Evolutionary conservation across 2,113 vertebrate genomes (phyloP).

Genomic region (Saiga tatarica): DNA sequence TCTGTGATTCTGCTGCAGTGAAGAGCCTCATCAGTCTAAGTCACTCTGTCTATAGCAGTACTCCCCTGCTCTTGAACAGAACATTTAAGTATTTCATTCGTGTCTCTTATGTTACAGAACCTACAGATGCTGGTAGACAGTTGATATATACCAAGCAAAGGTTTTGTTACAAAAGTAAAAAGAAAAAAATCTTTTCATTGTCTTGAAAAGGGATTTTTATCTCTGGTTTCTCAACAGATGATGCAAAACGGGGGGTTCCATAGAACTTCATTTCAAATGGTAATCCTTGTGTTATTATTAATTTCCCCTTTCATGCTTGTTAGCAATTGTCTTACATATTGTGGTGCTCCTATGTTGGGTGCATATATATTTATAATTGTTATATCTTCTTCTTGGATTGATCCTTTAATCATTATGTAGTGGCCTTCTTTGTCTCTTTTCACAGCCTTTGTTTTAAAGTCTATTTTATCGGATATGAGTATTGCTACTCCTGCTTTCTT

Average conservation of each 20-base stretch:
- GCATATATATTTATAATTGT: too few species aligned
- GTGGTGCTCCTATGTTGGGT: too few species aligned
- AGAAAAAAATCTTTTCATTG: background rate
- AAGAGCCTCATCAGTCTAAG: constrained; percentile 60
- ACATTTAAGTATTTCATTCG: constrained; percentile 20
- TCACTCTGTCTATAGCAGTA: constrained; percentile 30
- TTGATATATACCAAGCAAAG: constrained; percentile 27
- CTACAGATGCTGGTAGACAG: background rate
- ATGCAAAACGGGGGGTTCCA: background rate
- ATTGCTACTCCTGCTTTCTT: too few species aligned
- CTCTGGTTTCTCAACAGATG: background rate
- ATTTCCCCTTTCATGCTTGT: too few species aligned
- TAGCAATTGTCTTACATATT: too few species aligned
- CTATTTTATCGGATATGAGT: too few species aligned
- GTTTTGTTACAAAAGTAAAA: constrained; percentile 34
- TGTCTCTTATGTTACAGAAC: constrained; percentile 22
- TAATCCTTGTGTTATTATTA: too few species aligned
- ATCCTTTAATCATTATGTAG: too few species aligned
- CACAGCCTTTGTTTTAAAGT: too few species aligned
- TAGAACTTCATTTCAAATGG: background rate
- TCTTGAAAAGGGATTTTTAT: background rate
- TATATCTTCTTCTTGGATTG: too few species aligned
- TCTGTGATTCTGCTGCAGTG: background rate
- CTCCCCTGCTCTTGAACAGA: constrained; percentile 29
- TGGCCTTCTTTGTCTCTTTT: too few species aligned